phyloP scores from a whole-genome alignment of 2,888 invertebrate genomes.

The Hemistola chrysoprasaria region DNA sequence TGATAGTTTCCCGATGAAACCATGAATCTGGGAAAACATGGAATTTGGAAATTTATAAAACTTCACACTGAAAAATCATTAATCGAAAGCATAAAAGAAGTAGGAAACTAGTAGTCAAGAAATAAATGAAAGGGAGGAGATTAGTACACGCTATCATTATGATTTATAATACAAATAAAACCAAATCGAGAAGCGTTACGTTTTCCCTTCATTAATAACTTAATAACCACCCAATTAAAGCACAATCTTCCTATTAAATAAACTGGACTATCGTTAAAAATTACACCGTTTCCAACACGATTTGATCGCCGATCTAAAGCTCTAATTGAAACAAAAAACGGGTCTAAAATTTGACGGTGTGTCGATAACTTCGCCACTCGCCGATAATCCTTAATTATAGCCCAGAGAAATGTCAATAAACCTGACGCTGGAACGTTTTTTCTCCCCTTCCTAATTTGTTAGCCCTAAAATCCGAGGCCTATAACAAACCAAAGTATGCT shows the following conservation, averaged over 20 bases:
- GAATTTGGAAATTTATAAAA: too few species aligned
- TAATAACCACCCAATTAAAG: conserved; percentile 20
- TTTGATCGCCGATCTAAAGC: conserved; percentile 44
- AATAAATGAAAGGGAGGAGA: too few species aligned
- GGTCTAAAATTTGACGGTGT: conserved; percentile 65
- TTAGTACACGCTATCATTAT: background rate
- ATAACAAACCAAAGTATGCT: conserved; percentile 40
- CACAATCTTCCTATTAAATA: conserved; percentile 15
- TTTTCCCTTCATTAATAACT: conserved; percentile 13
- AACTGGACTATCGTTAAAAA: conserved; percentile 19
- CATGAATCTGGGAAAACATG: too few species aligned
- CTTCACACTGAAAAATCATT: too few species aligned
- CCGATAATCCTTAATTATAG: conserved; percentile 74
- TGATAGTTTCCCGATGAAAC: too few species aligned
- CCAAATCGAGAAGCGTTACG: conserved; percentile 4
- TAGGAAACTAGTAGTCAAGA: too few species aligned
- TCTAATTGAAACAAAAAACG: conserved; percentile 62
- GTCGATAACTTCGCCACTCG: conserved; percentile 59
- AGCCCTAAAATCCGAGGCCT: conserved; percentile 73
- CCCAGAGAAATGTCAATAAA: conserved; percentile 77
- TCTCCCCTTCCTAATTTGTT: conserved; percentile 73
- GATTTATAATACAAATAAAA: background rate
- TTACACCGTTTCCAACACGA: conserved; percentile 32
- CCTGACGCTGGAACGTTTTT: conserved; percentile 69
- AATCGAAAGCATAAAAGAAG: too few species aligned